These are phyloP conservation scores for Platalea minor DNA, from an alignment of 2,797 vertebrate genomes.

Conservation along the genomic window DNA sequence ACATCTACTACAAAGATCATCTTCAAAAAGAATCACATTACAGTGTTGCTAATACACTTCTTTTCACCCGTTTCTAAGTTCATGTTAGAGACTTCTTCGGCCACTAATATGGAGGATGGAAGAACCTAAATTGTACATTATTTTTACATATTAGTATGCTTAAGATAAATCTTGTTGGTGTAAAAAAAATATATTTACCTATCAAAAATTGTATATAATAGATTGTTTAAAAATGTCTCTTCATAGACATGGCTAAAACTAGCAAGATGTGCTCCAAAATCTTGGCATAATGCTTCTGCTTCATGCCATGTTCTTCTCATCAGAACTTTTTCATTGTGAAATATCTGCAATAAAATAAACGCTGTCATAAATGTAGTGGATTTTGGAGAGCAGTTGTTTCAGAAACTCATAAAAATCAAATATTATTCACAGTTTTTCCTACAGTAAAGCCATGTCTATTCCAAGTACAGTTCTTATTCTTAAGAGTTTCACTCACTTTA, in stretches of 20 bases:
- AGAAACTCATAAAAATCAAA: not conserved
- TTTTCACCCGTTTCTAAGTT: not conserved
- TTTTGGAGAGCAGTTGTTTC: not conserved
- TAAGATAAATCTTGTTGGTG: not conserved
- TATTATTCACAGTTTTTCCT: not conserved
- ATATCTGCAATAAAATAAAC: constrained; percentile 79
- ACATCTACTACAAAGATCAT: not conserved
- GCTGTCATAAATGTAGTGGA: not conserved
- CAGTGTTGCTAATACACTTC: not conserved
- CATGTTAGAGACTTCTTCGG: not conserved
- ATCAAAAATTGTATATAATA: constrained; percentile 87
- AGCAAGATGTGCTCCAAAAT: constrained; percentile 90
- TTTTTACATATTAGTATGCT: not conserved
- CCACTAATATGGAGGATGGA: not conserved
- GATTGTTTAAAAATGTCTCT: constrained; percentile 85
- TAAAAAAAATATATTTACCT: constrained; percentile 76
- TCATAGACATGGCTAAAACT: constrained; percentile 90
- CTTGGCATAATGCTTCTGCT: constrained; percentile 90
- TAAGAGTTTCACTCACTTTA: not conserved
- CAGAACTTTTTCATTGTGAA: constrained; percentile 91
- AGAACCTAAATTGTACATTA: not conserved
- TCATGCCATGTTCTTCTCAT: constrained; percentile 93
- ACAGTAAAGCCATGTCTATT: not conserved
- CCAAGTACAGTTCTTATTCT: not conserved
- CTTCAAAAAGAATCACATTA: not conserved